Evolutionary conservation across 2,113 vertebrate genomes (phyloP).

Genomic region (Sturnira hondurensis): DNA sequence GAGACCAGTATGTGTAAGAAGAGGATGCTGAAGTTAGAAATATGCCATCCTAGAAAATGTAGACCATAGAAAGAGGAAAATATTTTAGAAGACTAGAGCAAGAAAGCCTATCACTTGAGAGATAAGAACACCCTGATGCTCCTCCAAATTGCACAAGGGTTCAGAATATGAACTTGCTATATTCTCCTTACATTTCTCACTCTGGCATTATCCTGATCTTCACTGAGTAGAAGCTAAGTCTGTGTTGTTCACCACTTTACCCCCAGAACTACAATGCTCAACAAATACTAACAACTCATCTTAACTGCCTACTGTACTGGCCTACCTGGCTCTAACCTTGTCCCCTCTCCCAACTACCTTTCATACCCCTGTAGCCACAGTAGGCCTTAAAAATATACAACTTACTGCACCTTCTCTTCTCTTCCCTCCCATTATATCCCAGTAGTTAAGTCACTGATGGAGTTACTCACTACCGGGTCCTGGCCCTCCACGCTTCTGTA

Average conservation of each 20-base stretch:
- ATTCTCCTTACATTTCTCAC: neutral
- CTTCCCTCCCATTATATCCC: neutral
- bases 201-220: neutral
- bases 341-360: neutral
- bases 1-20: neutral
- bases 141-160: neutral
- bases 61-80: neutral
- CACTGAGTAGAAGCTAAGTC: neutral
- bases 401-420: neutral
- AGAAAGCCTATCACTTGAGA: neutral
- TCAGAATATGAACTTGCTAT: neutral
- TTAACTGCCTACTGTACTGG: neutral
- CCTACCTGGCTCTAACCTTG: neutral
- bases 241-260: neutral
- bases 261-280: neutral
- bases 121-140: neutral
- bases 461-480: neutral
- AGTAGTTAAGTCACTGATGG: neutral
- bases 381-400: neutral
- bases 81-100: neutral
- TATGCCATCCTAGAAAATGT: neutral
- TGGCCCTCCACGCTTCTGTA: neutral
- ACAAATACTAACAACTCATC: neutral
- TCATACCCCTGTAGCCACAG: neutral
- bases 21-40: neutral